Evolutionary conservation across 2,797 vertebrate species (phyloP), one percentile per base, ranked within the genome.

Genomic region (Rhynchotus rufescens): DNA sequence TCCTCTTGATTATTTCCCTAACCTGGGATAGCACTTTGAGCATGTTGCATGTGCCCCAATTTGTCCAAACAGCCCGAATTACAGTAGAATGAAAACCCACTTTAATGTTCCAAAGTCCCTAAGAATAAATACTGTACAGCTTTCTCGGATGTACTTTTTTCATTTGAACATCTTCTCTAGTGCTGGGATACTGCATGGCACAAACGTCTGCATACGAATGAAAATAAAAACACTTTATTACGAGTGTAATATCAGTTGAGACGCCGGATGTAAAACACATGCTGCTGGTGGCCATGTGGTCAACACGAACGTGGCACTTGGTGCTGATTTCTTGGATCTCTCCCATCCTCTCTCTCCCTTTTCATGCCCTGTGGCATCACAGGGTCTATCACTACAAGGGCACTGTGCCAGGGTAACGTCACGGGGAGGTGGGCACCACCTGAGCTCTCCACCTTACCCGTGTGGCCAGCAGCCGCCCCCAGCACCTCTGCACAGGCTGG

Each of bases 151-250:
- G 3, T 23, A 44, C 23, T 72, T 47, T 47, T 45, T 67, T 76
- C 2, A 73, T 66, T 79, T 60, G 12, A 51, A 66, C 1, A 0
- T 61, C 28, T 86, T 66, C 74, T 42, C 60, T 72, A 38, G n/a
- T 44, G 47, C 71, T 80, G 54, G 12, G 59, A 68, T 28, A 25
- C 57, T 52, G 38, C 22, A 40, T 4, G 16, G 60, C 60, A 84
- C 51, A 81, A 73, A 77, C 13, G 67, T 22, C 52, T 40, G 36
- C 30, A 34, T 0, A 36, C 47, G 56, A 89, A 84, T 40, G 25
- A 71, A 65, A 76, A 84, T 40, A 28, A 71, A 65, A 76, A 5
- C 23, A 21, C 6, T 80, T 85, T 2, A 79, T 93, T 79, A 74
- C 12, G 67, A 69, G 64, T 64, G 73, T 45, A 78, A 0, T 66